Evolutionary conservation across 2,888 invertebrate genomes (phyloP), one percentile per base, ranked within the genome.

Genomic region (Cataglyphis rosenhaueri): DNA sequence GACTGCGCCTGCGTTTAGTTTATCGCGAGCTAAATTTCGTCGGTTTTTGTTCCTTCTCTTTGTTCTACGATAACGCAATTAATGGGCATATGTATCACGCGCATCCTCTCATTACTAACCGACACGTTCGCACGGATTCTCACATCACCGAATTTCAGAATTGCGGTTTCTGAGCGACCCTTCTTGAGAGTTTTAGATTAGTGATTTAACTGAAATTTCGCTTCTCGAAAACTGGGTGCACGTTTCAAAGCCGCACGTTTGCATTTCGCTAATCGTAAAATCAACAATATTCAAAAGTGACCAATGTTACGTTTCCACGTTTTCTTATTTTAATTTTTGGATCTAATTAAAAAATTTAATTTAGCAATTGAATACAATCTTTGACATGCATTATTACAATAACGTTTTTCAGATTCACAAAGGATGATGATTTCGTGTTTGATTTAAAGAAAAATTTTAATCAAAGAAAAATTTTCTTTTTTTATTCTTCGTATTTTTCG

Each of bases 111-210:
- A 74, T 21, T 44, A 35, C 61, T 86, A 86, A 65, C 83, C 82
- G 78, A 85, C 84, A 87, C 68, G 64, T 70, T 59, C 68, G 70
- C 66, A 61, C 76, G 59, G 59, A 78, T 25, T 82, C 35, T 82
- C 79, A 76, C 65, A 79, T 82, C 68, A 66, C n/a, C 12, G 25
- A 76, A 75, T 82, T 59, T 68, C 38, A 61, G 41, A 76, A 15
- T 29, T 57, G 55, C 55, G 44, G 21, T 4, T 57, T 62, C n/a
- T 25, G 41, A 64, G n/a, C 29, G 29, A 18, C 5, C 15, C 15
- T n/a, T 52, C 32, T 64, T 41, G 76, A 62, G 59, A 62, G 59
- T 32, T 61, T 25, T 70, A 59, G 25, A 65, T 52, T 55, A 79
- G 32, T 59, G 35, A 70, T 59, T 12, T 15, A 78, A 78, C 32